These are phyloP conservation scores for Epirrhoe tristata DNA, from an alignment of 2,888 invertebrate genomes.

Conservation along the genomic window DNA sequence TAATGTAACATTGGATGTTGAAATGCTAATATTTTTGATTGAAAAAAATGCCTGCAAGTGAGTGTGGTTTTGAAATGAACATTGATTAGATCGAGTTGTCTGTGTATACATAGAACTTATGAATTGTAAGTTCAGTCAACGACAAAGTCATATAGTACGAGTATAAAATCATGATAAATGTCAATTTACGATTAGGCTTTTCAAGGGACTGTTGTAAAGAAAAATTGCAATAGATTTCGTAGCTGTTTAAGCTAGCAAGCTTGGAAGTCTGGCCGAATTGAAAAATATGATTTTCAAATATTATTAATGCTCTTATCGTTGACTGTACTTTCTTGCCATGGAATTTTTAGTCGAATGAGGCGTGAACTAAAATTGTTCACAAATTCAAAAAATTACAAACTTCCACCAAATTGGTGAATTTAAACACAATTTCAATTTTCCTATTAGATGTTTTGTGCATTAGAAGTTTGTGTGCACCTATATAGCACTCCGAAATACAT, in stretches of 20 bases:
- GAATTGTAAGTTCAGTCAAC: constrained; percentile 42
- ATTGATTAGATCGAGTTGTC: constrained; percentile 39
- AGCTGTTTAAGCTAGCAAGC: not conserved
- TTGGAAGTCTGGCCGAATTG: not conserved
- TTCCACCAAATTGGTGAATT: constrained; percentile 11
- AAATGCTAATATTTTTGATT: not conserved
- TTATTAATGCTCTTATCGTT: constrained; percentile 34
- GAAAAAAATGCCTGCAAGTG: constrained; percentile 2
- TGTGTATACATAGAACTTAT: constrained; percentile 46
- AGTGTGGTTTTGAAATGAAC: constrained; percentile 22
- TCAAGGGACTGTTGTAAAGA: too few species aligned
- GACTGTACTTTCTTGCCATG: constrained; percentile 41
- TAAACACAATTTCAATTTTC: constrained; percentile 15
- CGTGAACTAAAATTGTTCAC: constrained; percentile 11
- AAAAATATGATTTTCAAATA: not conserved
- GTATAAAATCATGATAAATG: too few species aligned
- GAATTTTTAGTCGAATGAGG: constrained; percentile 34
- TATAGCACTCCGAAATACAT: constrained; percentile 4
- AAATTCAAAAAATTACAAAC: constrained; percentile 6
- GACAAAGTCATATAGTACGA: constrained; percentile 8
- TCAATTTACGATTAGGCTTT: too few species aligned
- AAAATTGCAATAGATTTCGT: too few species aligned
- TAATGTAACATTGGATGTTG: not conserved
- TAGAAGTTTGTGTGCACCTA: constrained; percentile 16
- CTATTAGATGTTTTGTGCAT: constrained; percentile 19